Evolutionary conservation across 2,797 vertebrate species (phyloP), one percentile per base, ranked within the genome.

Genomic region (Pseudochirops cupreus): DNA sequence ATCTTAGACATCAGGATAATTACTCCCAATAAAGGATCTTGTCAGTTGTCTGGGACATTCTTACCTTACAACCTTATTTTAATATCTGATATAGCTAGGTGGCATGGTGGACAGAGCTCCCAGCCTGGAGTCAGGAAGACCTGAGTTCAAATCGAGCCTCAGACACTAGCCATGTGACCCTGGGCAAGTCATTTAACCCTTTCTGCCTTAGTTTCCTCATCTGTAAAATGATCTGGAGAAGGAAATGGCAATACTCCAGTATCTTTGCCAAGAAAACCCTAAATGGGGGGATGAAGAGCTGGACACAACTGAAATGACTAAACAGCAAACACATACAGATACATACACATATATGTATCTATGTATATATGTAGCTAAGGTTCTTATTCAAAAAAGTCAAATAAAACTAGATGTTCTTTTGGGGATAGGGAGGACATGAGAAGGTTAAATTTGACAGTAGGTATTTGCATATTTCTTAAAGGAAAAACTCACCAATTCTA

Each of bases 401-500:
- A n/a, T 62, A 58, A 95, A 91, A 91, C 5, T 59, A 94, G 52
- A 92, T 67, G 4, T 21, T 11, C 58, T 54, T 92, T 26, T 92
- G 53, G 46, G 9, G 3, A 91, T 46, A 94, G 95, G 46, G 92
- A 91, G 31, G 56, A 92, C 92, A 92, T 74, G 59, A 90, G 46
- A 2, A 67, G 33, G 31, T 90, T 4, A 94, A 14, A 28, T 74
- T 59, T 94, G 56, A 56, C 6, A 54, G 50, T 31, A 92, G 11
- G 55, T 24, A 1, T 0, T 93, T 31, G 56, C 3, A 74, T 92
- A 92, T 52, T 58, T 94, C 90, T 87, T 87, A 46, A 82, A 26
- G 39, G n/a, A 74, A 74, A 82, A 24, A 82, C 46, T 24, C 1
- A 87, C 39, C 24, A 87, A 21, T n/a, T 39, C 5, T n/a, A 39